Conservation (phyloP, 2,113 vertebrate genomes). For the Gulo gulo region DNA sequence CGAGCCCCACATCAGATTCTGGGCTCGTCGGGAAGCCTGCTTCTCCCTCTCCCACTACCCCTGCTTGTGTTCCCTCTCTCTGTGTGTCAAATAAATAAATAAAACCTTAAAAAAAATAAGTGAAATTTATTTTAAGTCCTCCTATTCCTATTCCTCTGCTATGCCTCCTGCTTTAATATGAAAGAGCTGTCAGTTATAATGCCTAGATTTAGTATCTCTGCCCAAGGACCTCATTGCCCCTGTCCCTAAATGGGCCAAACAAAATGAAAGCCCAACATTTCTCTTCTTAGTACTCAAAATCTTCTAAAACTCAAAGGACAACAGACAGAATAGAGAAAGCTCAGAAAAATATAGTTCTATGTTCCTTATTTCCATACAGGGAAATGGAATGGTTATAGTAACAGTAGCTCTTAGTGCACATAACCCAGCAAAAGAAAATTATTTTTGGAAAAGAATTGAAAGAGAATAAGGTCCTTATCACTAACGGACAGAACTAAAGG, state of each 20-base stretch:
- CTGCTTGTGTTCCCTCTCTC: no score
- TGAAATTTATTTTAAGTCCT: conserved; percentile 39
- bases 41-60: no score
- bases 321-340: background rate
- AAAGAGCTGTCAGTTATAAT: background rate
- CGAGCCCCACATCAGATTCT: no score
- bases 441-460: background rate
- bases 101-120: background rate
- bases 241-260: background rate
- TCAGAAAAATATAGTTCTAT: background rate
- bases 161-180: background rate
- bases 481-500: background rate
- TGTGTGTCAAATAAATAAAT: no score
- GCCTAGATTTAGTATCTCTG: background rate
- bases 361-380: background rate
- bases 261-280: background rate
- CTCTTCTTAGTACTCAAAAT: background rate
- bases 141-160: background rate
- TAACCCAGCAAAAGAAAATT: background rate
- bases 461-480: background rate
- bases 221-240: background rate
- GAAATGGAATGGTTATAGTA: background rate
- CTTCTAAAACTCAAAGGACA: conserved; percentile 8
- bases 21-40: no score
- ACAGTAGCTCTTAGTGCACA: background rate